Conservation (phyloP, 2,113 vertebrate genomes). For the Notothenia rossii region DNA sequence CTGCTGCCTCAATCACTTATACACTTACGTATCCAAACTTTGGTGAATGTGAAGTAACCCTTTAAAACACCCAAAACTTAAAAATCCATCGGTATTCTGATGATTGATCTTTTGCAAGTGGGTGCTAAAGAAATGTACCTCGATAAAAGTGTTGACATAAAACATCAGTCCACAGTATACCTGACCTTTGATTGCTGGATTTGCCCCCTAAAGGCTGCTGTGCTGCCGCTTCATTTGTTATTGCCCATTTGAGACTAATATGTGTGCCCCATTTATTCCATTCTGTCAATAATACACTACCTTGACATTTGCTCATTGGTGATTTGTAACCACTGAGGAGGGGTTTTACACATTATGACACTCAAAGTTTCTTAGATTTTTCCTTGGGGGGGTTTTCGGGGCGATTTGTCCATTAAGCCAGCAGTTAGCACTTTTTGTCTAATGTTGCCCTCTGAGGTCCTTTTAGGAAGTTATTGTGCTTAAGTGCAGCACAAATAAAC, state of each 20-base stretch:
- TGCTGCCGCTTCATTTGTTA: background rate
- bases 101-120: background rate
- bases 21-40: too few species aligned
- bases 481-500: background rate
- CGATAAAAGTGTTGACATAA: background rate
- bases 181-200: background rate
- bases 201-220: background rate
- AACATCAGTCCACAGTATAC: background rate
- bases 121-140: background rate
- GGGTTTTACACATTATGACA: background rate
- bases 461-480: too few species aligned
- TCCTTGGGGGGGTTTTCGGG: too few species aligned
- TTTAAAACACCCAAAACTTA: too few species aligned
- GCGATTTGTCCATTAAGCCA: too few species aligned
- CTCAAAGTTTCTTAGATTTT: too few species aligned
- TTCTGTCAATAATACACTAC: background rate
- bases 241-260: background rate
- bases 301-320: background rate
- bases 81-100: background rate
- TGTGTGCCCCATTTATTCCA: too few species aligned
- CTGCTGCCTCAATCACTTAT: too few species aligned
- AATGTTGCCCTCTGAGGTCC: background rate
- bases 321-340: background rate
- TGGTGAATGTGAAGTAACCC: too few species aligned
- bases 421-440: background rate